Base-by-base conservation (phyloP, 2,888 invertebrate genomes). In the Dugesia japonica region DNA sequence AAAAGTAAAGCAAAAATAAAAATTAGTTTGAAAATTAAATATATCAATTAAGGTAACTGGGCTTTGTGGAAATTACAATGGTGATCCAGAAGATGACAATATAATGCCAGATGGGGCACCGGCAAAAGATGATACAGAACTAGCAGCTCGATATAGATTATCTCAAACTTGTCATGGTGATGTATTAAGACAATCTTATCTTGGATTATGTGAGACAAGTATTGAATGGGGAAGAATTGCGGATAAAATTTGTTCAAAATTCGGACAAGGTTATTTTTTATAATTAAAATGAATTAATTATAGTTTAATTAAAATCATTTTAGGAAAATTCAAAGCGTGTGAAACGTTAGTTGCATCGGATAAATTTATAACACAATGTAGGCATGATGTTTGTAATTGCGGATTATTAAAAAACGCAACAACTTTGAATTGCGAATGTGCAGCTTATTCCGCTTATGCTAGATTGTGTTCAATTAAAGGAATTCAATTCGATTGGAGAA, bases 11-110 rank as follows among this genome's bases (percentile, higher is more conserved):
- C 17, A 13, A n/a, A n/a, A 38, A 9, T 38, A 13, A 38, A 38
- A 17, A 38, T 17, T 9, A 38, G 17, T 38, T 38, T 38, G 9
- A 9, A 13, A 13, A 13, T 38, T 38, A 38, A 38, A 38, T 13
- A 17, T 38, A 38, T 38, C 17, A 13, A 17, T 38, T 56, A 9
- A 77, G 28, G 78, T 79, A 15, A 78, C 78, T 20, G 79, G 79
- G 13, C 78, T 79, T 17, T 79, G 79, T 76, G 79, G 79, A 31
- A 79, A 76, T 76, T 79, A 71, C 71, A 77, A 79, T 73, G 71
- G 73, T 9, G 26, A 42, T n/a, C 28, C 77, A 0, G 71, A 31
- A 23, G 77, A 79, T 72, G 79, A 79, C 23, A 56, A 56, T n/a
- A 56, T 56, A 4, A 56, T 56, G 56, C 56, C 56, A 9, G 56